phyloP scores from a whole-genome alignment of 2,113 vertebrate species.

The Nerophis ophidion region DNA sequence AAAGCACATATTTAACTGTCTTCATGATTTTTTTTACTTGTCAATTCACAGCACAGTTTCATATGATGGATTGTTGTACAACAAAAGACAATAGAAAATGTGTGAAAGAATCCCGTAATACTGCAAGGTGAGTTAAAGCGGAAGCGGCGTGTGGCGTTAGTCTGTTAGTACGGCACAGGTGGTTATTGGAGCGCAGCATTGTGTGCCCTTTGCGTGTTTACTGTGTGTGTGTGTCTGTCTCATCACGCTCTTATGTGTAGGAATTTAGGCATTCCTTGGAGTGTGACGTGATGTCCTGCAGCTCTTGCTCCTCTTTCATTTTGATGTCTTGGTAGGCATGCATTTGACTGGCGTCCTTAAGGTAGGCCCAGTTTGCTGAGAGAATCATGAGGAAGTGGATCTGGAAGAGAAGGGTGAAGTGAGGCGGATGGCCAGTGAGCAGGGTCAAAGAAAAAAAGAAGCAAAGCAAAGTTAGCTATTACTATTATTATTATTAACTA shows the following conservation, averaged over 20 bases:
- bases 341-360: constrained; percentile 98
- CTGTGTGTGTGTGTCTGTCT: constrained; percentile 19
- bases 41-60: neutral
- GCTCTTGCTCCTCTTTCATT: constrained; percentile 98
- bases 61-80: neutral
- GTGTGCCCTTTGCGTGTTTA: constrained; percentile 37
- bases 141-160: constrained; percentile 73
- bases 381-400: constrained; percentile 99
- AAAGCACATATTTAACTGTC: constrained; percentile 13
- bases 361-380: constrained; percentile 99
- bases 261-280: constrained; percentile 99
- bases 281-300: constrained; percentile 96
- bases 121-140: constrained; percentile 74
- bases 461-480: constrained; percentile 80
- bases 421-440: constrained; percentile 94
- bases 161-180: constrained; percentile 78
- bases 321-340: constrained; percentile 99
- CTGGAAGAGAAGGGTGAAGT: constrained; percentile 99
- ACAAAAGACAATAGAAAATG: constrained; percentile 11
- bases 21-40: neutral
- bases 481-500: constrained; percentile 58
- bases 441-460: constrained; percentile 85
- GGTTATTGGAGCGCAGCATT: constrained; percentile 77
- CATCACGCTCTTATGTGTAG: constrained; percentile 84
- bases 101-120: constrained; percentile 55